Percentiles rank a stretch among this genome's conserved stretches.
phyloP scores from a whole-genome alignment of 1,140 invertebrate species.

The Caenorhabditis inopinata region DNA sequence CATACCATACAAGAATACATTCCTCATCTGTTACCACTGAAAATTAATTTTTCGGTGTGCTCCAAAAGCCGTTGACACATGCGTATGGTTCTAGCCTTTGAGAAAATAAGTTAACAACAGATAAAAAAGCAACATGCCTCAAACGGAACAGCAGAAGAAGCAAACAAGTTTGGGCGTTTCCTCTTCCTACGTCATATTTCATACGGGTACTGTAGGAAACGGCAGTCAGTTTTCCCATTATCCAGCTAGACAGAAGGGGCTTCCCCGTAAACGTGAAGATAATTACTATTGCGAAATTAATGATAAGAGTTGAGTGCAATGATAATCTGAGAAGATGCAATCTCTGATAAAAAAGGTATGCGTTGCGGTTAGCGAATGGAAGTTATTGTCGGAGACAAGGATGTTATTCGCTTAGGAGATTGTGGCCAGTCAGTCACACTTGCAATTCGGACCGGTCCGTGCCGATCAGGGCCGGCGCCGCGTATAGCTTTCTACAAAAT shows the following conservation, averaged over 20 bases:
- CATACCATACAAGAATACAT: no score
- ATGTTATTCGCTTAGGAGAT: no score
- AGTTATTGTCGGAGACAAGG: background rate
- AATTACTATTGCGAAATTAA: background rate
- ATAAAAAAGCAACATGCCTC: background rate
- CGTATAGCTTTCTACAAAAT: no score
- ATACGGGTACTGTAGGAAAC: slow-evolving; percentile 1
- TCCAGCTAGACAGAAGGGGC: slow-evolving; percentile 5
- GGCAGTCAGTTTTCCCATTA: background rate
- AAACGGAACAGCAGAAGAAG: background rate
- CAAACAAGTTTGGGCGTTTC: slow-evolving; percentile 17
- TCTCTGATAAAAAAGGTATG: slow-evolving; percentile 10
- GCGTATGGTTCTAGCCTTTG: no score
- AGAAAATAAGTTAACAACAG: background rate
- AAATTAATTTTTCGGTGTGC: no score
- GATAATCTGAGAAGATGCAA: background rate
- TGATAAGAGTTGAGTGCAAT: background rate
- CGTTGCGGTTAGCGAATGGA: background rate
- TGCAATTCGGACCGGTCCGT: no score
- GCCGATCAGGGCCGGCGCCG: no score
- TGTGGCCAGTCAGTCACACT: no score
- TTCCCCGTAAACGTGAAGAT: background rate
- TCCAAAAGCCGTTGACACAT: no score
- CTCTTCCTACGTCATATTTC: background rate
- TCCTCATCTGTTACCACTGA: no score